Evolutionary conservation across 2,113 vertebrate species (phyloP).

Genomic region (Hippocampus comes): DNA sequence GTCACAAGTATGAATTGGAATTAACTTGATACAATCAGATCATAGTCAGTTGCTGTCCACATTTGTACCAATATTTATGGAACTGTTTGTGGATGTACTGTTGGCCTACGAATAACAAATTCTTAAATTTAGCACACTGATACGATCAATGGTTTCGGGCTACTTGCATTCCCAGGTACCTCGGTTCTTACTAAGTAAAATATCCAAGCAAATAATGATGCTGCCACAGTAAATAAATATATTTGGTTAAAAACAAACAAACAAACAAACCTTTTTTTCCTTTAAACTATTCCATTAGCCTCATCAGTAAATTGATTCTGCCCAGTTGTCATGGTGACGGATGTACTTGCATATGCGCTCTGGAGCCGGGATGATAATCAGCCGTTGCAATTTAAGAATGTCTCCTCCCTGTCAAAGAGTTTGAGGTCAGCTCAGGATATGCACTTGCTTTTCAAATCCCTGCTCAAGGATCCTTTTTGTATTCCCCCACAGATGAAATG

Average conservation of each 20-base stretch:
- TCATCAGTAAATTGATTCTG: conserved; percentile 2
- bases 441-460: not conserved
- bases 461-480: not conserved
- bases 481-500: not conserved
- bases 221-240: no score
- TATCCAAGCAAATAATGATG: not conserved
- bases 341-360: conserved; percentile 1
- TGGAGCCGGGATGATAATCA: not conserved
- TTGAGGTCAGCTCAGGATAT: not conserved
- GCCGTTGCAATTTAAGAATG: not conserved
- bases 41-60: not conserved
- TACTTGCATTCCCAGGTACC: not conserved
- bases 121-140: not conserved
- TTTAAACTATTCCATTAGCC: not conserved
- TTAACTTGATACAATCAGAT: not conserved
- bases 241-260: no score
- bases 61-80: conserved; percentile 1
- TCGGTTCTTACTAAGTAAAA: not conserved
- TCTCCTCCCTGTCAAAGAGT: not conserved
- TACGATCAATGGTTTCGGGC: not conserved
- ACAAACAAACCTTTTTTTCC: not conserved
- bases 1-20: conserved; percentile 8
- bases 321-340: conserved; percentile 9
- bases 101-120: not conserved
- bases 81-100: not conserved